Conservation (phyloP, 1,140 invertebrate genomes). For the Meloidogyne hapla region DNA sequence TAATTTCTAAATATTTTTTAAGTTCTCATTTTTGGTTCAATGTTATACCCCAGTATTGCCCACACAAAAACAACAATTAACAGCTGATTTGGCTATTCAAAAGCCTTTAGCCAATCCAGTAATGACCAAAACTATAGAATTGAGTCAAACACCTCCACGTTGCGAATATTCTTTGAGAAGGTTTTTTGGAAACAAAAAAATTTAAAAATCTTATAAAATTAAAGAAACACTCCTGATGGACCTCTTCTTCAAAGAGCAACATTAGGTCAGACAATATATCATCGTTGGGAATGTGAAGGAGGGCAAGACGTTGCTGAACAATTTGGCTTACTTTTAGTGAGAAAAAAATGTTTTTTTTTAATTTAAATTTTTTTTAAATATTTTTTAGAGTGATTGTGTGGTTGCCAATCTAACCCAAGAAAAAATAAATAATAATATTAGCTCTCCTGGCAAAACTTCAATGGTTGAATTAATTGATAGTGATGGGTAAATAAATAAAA, state of each 20-base stretch:
- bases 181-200: background rate
- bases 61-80: background rate
- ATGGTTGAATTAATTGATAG: constrained; percentile 20
- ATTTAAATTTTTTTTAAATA: background rate
- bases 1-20: constrained; percentile 13
- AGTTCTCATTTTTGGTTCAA: constrained; percentile 34
- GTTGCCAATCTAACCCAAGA: constrained; percentile 14
- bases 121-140: constrained; percentile 47
- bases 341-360: constrained; percentile 8
- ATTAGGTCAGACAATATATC: constrained; percentile 48
- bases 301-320: constrained; percentile 24
- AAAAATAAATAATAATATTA: background rate
- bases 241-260: constrained; percentile 41
- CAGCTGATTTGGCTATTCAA: constrained; percentile 7
- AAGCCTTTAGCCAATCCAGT: constrained; percentile 29
- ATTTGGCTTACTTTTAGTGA: constrained; percentile 11
- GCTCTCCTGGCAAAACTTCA: background rate
- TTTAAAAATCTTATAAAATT: background rate
- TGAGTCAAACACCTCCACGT: constrained; percentile 37
- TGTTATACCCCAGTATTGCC: constrained; percentile 18
- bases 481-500: background rate
- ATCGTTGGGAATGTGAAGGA: constrained; percentile 51
- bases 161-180: constrained; percentile 45
- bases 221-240: constrained; percentile 47
- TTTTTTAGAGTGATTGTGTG: constrained; percentile 9